These are phyloP conservation scores for Syngnathus acus DNA, from an alignment of 2,797 vertebrate species.

Conservation along the genomic window DNA sequence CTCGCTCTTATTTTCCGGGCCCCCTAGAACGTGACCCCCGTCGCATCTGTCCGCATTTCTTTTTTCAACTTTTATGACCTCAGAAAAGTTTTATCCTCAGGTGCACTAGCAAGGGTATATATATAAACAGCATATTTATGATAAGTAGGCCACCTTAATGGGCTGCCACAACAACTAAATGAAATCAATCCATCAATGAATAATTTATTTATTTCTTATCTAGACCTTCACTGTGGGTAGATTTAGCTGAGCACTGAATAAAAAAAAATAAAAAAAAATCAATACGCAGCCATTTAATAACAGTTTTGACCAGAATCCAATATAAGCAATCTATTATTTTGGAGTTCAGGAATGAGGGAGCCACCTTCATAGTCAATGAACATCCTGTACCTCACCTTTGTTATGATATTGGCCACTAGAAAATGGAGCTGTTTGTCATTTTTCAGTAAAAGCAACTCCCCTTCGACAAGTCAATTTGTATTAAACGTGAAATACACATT, in stretches of 20 bases:
- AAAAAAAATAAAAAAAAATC: not conserved
- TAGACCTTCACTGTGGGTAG: not conserved
- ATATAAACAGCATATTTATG: slow-evolving; percentile 6
- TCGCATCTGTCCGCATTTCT: slow-evolving; percentile 55
- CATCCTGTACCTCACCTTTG: not conserved
- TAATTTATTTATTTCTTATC: slow-evolving; percentile 7
- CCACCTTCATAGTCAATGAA: not conserved
- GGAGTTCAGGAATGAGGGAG: not conserved
- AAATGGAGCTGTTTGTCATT: not conserved
- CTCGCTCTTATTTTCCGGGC: slow-evolving; percentile 55
- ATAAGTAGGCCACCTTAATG: slow-evolving; percentile 40
- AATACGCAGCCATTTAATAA: not conserved
- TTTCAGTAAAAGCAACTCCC: not conserved
- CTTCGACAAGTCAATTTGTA: not conserved
- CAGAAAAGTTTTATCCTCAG: slow-evolving; percentile 36
- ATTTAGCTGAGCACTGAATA: not conserved
- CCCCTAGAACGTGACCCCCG: slow-evolving; percentile 48
- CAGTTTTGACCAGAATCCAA: not conserved
- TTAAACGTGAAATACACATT: not conserved
- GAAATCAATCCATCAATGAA: slow-evolving; percentile 1
- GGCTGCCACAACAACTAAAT: slow-evolving; percentile 10
- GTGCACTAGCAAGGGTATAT: not conserved
- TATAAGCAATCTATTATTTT: not conserved
- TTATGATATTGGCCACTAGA: not conserved
- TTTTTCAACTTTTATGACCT: slow-evolving; percentile 46